Conservation (phyloP, 2,888 invertebrate species). For the Cheilosia grossa region DNA sequence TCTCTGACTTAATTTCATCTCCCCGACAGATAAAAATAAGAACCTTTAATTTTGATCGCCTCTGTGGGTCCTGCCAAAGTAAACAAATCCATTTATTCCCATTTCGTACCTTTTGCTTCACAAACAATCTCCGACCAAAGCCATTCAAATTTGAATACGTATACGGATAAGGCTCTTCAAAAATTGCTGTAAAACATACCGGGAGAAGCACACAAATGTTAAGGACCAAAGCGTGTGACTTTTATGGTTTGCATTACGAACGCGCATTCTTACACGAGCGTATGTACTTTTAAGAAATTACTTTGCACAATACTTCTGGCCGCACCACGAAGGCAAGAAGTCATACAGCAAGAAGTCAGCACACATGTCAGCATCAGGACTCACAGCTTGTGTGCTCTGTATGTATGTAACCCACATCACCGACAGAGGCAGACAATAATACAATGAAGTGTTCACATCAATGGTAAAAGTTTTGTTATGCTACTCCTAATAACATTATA, state of each 20-base stretch:
- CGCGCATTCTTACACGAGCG: not conserved
- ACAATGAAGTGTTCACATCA: slow-evolving; percentile 71
- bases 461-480: slow-evolving; percentile 63
- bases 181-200: not conserved
- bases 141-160: slow-evolving; percentile 10
- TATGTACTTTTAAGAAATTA: slow-evolving; percentile 38
- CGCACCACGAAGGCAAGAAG: slow-evolving; percentile 14
- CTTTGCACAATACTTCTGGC: slow-evolving; percentile 39
- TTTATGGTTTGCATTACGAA: slow-evolving; percentile 48
- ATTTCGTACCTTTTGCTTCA: slow-evolving; percentile 29
- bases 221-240: slow-evolving; percentile 54
- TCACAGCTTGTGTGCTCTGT: not conserved
- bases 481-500: slow-evolving; percentile 71
- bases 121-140: slow-evolving; percentile 9
- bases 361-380: slow-evolving; percentile 4
- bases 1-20: not conserved
- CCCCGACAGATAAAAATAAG: not conserved
- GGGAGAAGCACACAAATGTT: slow-evolving; percentile 16
- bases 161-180: not conserved
- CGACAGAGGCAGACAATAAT: slow-evolving; percentile 40
- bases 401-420: slow-evolving; percentile 20
- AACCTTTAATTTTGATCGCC: slow-evolving; percentile 3
- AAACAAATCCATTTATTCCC: slow-evolving; percentile 58
- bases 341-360: not conserved
- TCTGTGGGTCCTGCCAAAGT: slow-evolving; percentile 41